Percentiles rank a stretch among this genome's conserved stretches.
Evolutionary conservation across 2,888 invertebrate species (phyloP).

Genomic region (Clunio marinus): DNA sequence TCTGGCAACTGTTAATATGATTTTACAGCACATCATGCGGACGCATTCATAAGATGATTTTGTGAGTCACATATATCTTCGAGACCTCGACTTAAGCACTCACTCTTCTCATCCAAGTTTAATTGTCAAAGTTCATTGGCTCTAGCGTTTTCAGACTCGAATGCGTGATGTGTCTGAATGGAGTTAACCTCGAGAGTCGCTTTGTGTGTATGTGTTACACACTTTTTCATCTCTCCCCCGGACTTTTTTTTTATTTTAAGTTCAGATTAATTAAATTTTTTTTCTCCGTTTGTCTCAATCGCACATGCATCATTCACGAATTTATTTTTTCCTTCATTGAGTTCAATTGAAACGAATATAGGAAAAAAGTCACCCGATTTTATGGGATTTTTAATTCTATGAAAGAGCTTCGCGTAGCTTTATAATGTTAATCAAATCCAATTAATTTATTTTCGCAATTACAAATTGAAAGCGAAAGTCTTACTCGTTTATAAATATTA

Average conservation of each 20-base stretch:
- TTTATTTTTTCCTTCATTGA: conserved; percentile 5
- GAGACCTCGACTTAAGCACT: not conserved
- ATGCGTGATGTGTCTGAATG: conserved; percentile 18
- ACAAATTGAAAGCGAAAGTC: conserved; percentile 32
- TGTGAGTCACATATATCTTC: not conserved
- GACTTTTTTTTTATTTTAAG: too few species aligned
- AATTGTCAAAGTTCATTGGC: conserved; percentile 33
- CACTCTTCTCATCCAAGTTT: not conserved
- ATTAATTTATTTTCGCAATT: conserved; percentile 30
- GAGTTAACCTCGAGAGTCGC: not conserved
- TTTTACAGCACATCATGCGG: not conserved
- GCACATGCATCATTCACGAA: not conserved
- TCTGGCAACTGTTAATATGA: conserved; percentile 8
- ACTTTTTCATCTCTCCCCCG: not conserved
- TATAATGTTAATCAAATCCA: conserved; percentile 38
- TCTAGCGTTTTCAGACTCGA: not conserved
- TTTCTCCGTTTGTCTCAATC: not conserved
- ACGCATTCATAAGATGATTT: not conserved
- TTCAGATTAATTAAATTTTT: conserved; percentile 2
- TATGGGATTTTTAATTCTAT: not conserved
- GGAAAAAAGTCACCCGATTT: conserved; percentile 10
- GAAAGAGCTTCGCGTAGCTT: conserved; percentile 16
- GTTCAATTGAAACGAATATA: conserved; percentile 8
- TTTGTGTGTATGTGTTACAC: not conserved
- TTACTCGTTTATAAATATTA: too few species aligned